phyloP scores from a whole-genome alignment of 2,797 vertebrate species.

The Liparis tanakae region DNA sequence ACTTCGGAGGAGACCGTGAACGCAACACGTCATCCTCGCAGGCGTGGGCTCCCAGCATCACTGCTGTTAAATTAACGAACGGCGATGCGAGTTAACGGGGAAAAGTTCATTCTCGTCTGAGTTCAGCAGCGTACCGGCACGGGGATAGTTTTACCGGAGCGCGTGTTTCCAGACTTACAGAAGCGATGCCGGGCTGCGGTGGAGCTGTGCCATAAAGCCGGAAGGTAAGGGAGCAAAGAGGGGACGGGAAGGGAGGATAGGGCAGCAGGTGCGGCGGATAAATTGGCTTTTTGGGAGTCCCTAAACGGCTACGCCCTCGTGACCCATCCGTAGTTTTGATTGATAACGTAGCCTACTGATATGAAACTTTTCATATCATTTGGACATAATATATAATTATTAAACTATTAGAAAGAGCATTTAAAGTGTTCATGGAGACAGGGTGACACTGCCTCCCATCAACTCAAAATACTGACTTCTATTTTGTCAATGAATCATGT shows the following conservation, averaged over 20 bases:
- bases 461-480: background rate
- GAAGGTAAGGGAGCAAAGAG: slow-evolving; percentile 63
- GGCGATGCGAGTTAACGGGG: slow-evolving; percentile 47
- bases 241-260: background rate
- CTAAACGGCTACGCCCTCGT: slow-evolving; percentile 23
- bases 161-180: slow-evolving; percentile 34
- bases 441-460: background rate
- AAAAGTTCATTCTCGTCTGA: slow-evolving; percentile 48
- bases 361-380: background rate
- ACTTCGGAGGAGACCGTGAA: slow-evolving; percentile 39
- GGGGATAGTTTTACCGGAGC: slow-evolving; percentile 19
- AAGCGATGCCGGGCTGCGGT: slow-evolving; percentile 59
- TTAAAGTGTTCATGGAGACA: background rate
- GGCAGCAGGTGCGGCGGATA: slow-evolving; percentile 14
- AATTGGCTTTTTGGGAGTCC: background rate
- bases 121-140: slow-evolving; percentile 32
- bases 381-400: background rate
- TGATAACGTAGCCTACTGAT: background rate
- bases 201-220: slow-evolving; percentile 58
- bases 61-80: slow-evolving; percentile 8
- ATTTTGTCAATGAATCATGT: background rate
- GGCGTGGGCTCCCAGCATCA: slow-evolving; percentile 63
- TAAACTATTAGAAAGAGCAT: background rate
- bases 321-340: slow-evolving; percentile 11
- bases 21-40: slow-evolving; percentile 46